Evolutionary conservation across 2,888 invertebrate genomes (phyloP).

Genomic region (Ischnura elegans): DNA sequence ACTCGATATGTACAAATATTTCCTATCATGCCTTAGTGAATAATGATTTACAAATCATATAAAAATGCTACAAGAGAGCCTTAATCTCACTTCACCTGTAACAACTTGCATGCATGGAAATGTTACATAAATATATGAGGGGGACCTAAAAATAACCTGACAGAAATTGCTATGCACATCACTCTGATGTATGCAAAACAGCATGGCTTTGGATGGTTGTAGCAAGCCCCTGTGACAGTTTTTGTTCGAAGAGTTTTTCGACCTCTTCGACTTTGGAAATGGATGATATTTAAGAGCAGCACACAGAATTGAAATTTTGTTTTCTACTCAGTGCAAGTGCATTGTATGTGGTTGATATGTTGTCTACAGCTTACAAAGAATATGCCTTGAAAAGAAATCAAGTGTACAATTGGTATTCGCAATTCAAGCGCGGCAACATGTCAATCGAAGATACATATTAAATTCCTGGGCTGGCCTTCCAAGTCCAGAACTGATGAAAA

Average conservation of each 20-base stretch:
- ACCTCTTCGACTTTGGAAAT: too few relatives aligned
- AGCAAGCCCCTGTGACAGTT: background rate
- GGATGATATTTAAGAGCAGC: background rate
- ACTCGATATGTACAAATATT: too few relatives aligned
- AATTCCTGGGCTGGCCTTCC: background rate
- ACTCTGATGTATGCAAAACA: background rate
- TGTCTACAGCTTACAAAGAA: constrained; percentile 19
- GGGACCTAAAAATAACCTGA: background rate
- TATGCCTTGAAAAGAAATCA: background rate
- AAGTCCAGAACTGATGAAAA: background rate
- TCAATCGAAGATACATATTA: background rate
- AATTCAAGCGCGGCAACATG: background rate
- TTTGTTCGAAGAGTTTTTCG: too few relatives aligned
- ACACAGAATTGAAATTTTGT: background rate
- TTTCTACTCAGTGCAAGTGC: background rate
- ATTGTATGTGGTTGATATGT: background rate
- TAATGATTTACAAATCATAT: too few relatives aligned
- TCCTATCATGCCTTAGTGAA: too few relatives aligned
- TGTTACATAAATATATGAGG: too few relatives aligned
- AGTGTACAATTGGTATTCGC: background rate
- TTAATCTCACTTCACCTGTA: too few relatives aligned
- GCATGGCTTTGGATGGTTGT: background rate
- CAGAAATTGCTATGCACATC: background rate
- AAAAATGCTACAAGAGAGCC: too few relatives aligned
- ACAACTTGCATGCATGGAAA: too few relatives aligned